phyloP scores from a whole-genome alignment of 1,140 invertebrate species.

The Aphaenogaster rudis region DNA sequence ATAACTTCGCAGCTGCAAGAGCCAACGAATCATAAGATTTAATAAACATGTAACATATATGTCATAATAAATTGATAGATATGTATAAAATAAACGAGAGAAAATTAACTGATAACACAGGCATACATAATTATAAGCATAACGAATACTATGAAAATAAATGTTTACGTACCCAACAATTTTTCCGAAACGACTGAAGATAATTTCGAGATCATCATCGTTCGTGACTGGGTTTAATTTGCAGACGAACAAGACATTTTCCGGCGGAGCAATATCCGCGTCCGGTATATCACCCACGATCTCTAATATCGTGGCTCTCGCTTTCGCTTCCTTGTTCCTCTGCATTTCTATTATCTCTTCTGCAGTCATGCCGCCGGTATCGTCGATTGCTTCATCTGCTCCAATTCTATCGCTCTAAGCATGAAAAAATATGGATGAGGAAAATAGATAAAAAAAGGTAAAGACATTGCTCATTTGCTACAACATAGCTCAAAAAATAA shows the following conservation, averaged over 20 bases:
- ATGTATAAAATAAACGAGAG: conserved; percentile 78
- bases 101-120: conserved; percentile 60
- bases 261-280: conserved; percentile 98
- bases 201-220: conserved; percentile 99
- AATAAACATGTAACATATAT: background rate
- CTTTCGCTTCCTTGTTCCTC: conserved; percentile 97
- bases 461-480: background rate
- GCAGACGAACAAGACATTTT: conserved; percentile 99
- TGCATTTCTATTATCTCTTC: conserved; percentile 96
- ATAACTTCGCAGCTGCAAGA: conserved; percentile 97
- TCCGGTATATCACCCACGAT: conserved; percentile 99
- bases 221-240: conserved; percentile 99
- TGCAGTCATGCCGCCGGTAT: conserved; percentile 93
- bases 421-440: conserved; percentile 29
- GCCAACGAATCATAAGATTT: conserved; percentile 63
- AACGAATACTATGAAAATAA: conserved; percentile 1
- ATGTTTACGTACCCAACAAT: conserved; percentile 90
- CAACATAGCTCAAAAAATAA: too few relatives aligned
- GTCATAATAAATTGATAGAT: conserved; percentile 19
- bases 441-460: conserved; percentile 22
- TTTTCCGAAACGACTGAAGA: conserved; percentile 98
- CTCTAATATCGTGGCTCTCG: conserved; percentile 98
- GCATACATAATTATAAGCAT: conserved; percentile 30
- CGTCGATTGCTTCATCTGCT: conserved; percentile 98
- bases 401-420: conserved; percentile 95